Evolutionary conservation across 2,797 vertebrate species (phyloP), one percentile per base, ranked within the genome.

Genomic region (Oreochromis mossambicus): DNA sequence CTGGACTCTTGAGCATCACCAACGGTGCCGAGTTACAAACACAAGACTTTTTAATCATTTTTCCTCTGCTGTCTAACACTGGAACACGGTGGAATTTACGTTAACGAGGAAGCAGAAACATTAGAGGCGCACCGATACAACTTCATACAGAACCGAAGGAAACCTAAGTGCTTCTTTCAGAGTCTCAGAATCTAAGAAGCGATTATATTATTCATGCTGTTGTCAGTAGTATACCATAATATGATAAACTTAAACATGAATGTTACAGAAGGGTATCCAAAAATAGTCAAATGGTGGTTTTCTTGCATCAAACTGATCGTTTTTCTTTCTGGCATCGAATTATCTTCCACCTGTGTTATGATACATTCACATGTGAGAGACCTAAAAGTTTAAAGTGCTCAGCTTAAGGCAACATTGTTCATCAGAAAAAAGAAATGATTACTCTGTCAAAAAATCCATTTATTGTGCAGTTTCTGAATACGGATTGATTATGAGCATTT

Each of bases 1-100:
- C 88, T 87, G 92, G 82, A 93, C 90, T 93, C 90, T 87, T 77
- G 92, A 90, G 93, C 92, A 90, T 92, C 92, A 92, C 92, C 90
- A 82, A 88, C 83, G 87, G 92, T 95, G 93, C 92, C 90, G 77
- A 93, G 88, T 86, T 88, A 87, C 61, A 86, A 84, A 88, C 90
- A 86, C 80, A 19, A 92, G 86, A 90, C 88, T 82, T 89, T 86
- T 85, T 29, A 48, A 73, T 73, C 7, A 12, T 79, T n/a, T 58
- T 73, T 43, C 52, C 50, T 84, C 77, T 89, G 52, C 85, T 90
- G 68, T 77, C 12, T 61, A 29, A 81, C 75, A 68, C 84, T 43
- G 83, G 77, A 32, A 55, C 81, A 50, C 75, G 1, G 52, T 36
- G 76, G 51, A 77, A 38, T 81, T 85, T 89, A 9, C 17, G 32